Evolutionary conservation across 2,797 vertebrate genomes (phyloP).

Genomic region (Octomys mimax): DNA sequence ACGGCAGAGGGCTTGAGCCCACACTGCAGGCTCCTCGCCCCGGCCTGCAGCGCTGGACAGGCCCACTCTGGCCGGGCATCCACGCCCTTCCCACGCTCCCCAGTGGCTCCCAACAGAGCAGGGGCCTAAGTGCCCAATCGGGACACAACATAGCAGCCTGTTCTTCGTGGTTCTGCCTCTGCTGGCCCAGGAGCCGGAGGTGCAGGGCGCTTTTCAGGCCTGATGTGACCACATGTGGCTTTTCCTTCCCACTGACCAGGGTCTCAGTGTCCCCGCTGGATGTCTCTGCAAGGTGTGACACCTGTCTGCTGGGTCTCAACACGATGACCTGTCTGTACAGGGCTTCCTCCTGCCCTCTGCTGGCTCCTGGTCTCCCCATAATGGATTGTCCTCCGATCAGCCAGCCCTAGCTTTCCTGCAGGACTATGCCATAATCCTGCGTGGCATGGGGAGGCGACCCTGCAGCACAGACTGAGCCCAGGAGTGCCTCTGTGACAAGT

Average conservation of each 20-base stretch:
- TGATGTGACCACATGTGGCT: background rate
- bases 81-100: background rate
- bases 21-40: background rate
- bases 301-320: background rate
- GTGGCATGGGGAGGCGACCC: rapidly evolving
- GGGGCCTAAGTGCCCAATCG: background rate
- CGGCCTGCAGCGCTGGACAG: background rate
- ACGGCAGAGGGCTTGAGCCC: background rate
- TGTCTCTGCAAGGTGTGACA: rapidly evolving
- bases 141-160: background rate
- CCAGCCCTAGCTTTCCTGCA: background rate
- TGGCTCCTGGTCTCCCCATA: background rate
- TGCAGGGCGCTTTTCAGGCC: background rate
- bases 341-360: background rate
- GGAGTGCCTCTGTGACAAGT: background rate
- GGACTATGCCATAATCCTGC: background rate
- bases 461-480: background rate
- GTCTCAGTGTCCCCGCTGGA: background rate
- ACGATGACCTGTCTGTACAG: background rate
- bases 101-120: background rate
- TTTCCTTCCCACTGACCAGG: background rate
- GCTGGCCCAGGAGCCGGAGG: no score
- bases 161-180: background rate
- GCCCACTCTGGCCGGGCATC: background rate
- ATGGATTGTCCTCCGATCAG: background rate